These are phyloP conservation scores for Autographa pulchrina DNA, from an alignment of 2,888 invertebrate species.

Conservation along the genomic window DNA sequence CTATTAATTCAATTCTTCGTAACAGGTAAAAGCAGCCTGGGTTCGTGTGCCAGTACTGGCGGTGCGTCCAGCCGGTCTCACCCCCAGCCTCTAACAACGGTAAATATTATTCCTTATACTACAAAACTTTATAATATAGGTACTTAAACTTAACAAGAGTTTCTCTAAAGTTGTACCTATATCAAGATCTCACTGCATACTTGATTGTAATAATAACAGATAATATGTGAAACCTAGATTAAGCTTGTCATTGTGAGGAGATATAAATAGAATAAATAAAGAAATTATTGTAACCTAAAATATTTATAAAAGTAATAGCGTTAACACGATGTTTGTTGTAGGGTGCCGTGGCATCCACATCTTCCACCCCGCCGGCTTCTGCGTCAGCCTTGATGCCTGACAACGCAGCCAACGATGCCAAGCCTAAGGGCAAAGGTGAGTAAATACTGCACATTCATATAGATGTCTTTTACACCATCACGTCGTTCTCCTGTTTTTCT, in stretches of 20 bases:
- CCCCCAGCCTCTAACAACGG: slow-evolving; percentile 87
- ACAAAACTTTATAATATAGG: too few relatives aligned
- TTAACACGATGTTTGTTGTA: slow-evolving; percentile 48
- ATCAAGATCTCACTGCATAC: too few relatives aligned
- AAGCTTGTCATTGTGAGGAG: too few relatives aligned
- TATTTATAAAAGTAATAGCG: too few relatives aligned
- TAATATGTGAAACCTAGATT: too few relatives aligned
- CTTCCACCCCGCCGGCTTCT: slow-evolving; percentile 85
- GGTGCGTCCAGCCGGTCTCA: slow-evolving; percentile 88
- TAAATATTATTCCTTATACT: slow-evolving; percentile 51
- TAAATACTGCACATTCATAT: background rate
- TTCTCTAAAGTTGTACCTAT: too few relatives aligned
- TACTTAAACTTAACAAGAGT: too few relatives aligned
- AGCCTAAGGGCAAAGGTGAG: slow-evolving; percentile 82
- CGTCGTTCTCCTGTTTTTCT: too few relatives aligned
- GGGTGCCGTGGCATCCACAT: slow-evolving; percentile 88
- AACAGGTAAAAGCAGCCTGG: slow-evolving; percentile 90
- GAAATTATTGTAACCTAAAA: too few relatives aligned
- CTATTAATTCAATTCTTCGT: slow-evolving; percentile 17
- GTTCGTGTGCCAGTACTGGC: slow-evolving; percentile 91
- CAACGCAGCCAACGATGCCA: slow-evolving; percentile 82
- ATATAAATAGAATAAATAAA: too few relatives aligned
- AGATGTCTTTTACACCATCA: too few relatives aligned
- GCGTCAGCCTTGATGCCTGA: slow-evolving; percentile 85
- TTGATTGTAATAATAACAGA: too few relatives aligned